Evolutionary conservation across 2,888 invertebrate species (phyloP).

Genomic region (Synanthedon vespiformis): DNA sequence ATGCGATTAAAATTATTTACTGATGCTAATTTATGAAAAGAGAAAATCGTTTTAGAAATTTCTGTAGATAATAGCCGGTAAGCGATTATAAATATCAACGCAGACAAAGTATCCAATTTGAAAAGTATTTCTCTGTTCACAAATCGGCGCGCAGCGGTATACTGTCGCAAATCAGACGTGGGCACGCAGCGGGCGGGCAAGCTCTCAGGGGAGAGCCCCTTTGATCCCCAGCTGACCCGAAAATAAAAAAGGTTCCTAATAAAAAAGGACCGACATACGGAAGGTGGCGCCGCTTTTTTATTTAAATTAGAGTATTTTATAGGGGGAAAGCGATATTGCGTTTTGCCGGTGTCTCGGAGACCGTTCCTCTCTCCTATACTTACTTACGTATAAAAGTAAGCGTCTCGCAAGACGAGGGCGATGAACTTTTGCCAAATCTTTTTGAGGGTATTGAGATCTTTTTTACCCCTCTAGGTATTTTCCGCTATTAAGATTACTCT

Average conservation of each 20-base stretch:
- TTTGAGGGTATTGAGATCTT: constrained; percentile 21
- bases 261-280: constrained; percentile 70
- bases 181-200: constrained; percentile 23
- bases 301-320: constrained; percentile 72
- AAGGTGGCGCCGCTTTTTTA: constrained; percentile 71
- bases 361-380: constrained; percentile 32
- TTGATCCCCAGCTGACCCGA: constrained; percentile 71
- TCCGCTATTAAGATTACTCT: constrained; percentile 14
- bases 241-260: constrained; percentile 70
- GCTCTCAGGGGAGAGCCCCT: constrained; percentile 62
- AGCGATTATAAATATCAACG: constrained; percentile 65
- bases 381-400: constrained; percentile 36
- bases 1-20: too few relatives aligned
- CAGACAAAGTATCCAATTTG: constrained; percentile 59
- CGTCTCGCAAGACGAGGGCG: constrained; percentile 30
- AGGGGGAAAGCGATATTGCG: constrained; percentile 67
- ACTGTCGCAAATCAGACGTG: constrained; percentile 63
- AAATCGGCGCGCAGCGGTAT: constrained; percentile 58
- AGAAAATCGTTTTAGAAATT: constrained; percentile 26
- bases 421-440: constrained; percentile 43
- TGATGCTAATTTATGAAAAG: constrained; percentile 11
- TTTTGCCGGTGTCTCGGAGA: constrained; percentile 61
- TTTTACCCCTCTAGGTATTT: constrained; percentile 16
- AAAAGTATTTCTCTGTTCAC: constrained; percentile 63
- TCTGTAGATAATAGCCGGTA: constrained; percentile 20